Evolutionary conservation across 2,797 vertebrate genomes (phyloP).

Genomic region (Cynopterus sphinx): DNA sequence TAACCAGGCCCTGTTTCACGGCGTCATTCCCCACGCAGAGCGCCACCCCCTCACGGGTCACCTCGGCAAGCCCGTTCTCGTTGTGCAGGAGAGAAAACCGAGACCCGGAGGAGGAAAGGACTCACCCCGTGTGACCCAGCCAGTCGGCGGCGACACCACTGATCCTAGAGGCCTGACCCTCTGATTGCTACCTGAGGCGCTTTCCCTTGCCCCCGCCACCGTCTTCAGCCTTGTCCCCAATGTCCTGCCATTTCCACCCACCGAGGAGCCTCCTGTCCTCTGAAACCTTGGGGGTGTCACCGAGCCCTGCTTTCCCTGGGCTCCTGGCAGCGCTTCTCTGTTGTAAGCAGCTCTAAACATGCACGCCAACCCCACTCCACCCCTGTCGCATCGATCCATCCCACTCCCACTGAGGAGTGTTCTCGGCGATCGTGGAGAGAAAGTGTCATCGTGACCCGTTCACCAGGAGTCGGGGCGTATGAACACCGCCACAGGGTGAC

Average conservation of each 20-base stretch:
- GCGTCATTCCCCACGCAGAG: neutral
- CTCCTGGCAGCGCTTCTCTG: neutral
- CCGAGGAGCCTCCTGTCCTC: neutral
- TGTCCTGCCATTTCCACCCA: neutral
- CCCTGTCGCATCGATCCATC: fast-evolving
- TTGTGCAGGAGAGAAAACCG: neutral
- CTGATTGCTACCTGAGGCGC: neutral
- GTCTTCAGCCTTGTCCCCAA: neutral
- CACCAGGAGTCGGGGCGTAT: neutral
- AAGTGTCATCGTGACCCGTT: neutral
- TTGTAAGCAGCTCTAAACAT: neutral
- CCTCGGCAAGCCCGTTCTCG: neutral
- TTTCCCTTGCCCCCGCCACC: neutral
- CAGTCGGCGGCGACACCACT: neutral
- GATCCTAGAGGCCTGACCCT: neutral
- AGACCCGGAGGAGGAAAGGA: neutral
- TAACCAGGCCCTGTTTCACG: neutral
- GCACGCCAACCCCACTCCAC: fast-evolving
- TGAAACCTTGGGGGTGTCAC: neutral
- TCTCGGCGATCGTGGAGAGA: neutral
- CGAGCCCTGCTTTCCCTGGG: neutral
- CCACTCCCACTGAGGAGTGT: neutral
- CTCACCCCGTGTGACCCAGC: neutral
- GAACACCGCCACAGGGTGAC: neutral
- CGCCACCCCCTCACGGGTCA: neutral